Base-by-base conservation (phyloP, 2,888 invertebrate genomes). In the Acronicta aceris region DNA sequence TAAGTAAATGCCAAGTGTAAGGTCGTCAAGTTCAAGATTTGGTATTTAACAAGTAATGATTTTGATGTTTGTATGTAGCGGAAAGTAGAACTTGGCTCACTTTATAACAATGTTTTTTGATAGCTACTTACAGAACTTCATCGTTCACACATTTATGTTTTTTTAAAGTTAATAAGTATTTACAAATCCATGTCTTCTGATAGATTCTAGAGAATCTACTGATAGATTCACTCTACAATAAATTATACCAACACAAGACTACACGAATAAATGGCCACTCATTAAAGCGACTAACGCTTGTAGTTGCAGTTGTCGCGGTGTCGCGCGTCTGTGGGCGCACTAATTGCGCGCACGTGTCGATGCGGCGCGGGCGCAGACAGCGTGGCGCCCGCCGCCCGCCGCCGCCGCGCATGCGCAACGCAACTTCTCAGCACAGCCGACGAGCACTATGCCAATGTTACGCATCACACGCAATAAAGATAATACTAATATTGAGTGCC, bases 361-460 rank as follows among this genome's bases (percentile, higher is more conserved):
- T 16, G 2, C 21, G 61, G 41, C 51, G 67, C 60, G 55, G n/a
- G 68, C 77, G 72, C 59, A 74, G 70, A 65, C 76, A 3, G 63
- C 64, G 9, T 65, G 71, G 75, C 75, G 78, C 75, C 74, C n/a
- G 58, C 55, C 56, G 56, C 43, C 70, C 61, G 15, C 4, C 21
- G 21, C 21, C 21, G 21, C 21, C 21, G 42, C 65, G 58, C 45
- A 16, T 27, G 53, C 48, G 53, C 40, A 27, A 10, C 56, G 36
- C 16, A 8, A 33, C 15, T 38, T 40, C 46, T 4, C 25, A 4
- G 33, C 52, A 41, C 2, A n/a, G 45, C n/a, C 33, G 30, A n/a
- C 43, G 41, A 52, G 48, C 9, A 49, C 17, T 21, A 30, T 33
- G 45, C 57, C n/a, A 38, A 38, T 38, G 38, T 38, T n/a, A 38